Evolutionary conservation across 2,888 invertebrate species (phyloP).

Genomic region (Acrobasis repandana): DNA sequence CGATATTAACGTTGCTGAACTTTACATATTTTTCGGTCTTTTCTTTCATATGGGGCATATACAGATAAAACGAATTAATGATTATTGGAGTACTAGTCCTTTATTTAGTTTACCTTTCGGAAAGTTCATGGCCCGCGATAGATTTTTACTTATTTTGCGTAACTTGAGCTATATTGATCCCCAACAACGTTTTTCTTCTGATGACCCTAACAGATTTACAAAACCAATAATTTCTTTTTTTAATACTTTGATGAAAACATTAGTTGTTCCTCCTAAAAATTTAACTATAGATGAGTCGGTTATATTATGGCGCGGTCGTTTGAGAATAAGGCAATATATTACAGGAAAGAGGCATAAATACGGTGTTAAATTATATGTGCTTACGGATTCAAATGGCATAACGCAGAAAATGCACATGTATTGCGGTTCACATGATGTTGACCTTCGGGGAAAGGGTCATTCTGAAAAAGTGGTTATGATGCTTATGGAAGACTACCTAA

Average conservation of each 20-base stretch:
- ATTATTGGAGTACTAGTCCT: slow-evolving; percentile 11
- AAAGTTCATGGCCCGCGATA: slow-evolving; percentile 21
- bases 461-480: slow-evolving; percentile 30
- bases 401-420: slow-evolving; percentile 25
- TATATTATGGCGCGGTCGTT: slow-evolving; percentile 19
- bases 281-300: slow-evolving; percentile 11
- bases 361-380: no score
- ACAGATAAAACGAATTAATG: no score
- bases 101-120: no score
- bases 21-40: no score
- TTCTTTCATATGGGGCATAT: no score
- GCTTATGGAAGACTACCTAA: slow-evolving; percentile 27
- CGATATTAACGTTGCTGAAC: no score
- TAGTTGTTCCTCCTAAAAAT: slow-evolving; percentile 11
- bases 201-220: no score
- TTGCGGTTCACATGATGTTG: slow-evolving; percentile 24
- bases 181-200: no score
- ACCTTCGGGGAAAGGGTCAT: slow-evolving; percentile 24
- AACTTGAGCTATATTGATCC: slow-evolving; percentile 2
- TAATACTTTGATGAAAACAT: slow-evolving; percentile 12
- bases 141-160: slow-evolving; percentile 20
- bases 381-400: no score
- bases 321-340: slow-evolving; percentile 17
- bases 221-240: slow-evolving; percentile 5
- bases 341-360: no score